Evolutionary conservation across 2,888 invertebrate genomes (phyloP), one percentile per base, ranked within the genome.

Genomic region (Drosophila kanekoi): DNA sequence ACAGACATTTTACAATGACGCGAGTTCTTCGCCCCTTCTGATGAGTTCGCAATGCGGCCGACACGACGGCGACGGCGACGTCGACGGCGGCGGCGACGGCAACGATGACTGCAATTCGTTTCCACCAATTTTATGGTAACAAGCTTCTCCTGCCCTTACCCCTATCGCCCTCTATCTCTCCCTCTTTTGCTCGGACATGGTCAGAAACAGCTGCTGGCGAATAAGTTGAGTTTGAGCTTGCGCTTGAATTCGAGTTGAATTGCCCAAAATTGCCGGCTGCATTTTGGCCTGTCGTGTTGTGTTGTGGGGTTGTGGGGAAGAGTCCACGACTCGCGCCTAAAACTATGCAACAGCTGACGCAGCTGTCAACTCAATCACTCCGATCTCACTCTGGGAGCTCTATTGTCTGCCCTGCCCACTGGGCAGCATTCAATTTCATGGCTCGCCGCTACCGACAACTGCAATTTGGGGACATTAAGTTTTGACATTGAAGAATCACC

Each of bases 1-100:
- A 92, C 92, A 91, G 91, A 91, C 92, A 91, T 92, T 91, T 91
- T 91, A 89, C 90, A 91, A 91, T 89, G 91, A 86, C 90, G 84
- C 81, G 81, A 61, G 66, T 60, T 61, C 62, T 45, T 56, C 64
- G 59, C 49, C 49, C 51, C 67, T 62, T 52, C 81, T 69, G 72
- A 72, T 78, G 80, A 75, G 76, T 67, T 76, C 48, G 57, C 76
- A 68, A 20, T 44, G 77, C 58, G 68, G 77, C 79, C 72, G 77
- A 68, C 80, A 75, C 77, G 75, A 72, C 65, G 82, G 66, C 79
- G 81, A 54, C 75, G 43, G 53, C 52, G 51, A 14, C 54, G 60
- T 44, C 44, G 62, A 62, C 77, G 77, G n/a, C n/a, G 40, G 10
- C 44, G 43, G 23, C 33, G 51, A 14, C 54, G 60, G 47, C 44